phyloP scores from a whole-genome alignment of 2,113 vertebrate species.

The Alexandromys fortis region DNA sequence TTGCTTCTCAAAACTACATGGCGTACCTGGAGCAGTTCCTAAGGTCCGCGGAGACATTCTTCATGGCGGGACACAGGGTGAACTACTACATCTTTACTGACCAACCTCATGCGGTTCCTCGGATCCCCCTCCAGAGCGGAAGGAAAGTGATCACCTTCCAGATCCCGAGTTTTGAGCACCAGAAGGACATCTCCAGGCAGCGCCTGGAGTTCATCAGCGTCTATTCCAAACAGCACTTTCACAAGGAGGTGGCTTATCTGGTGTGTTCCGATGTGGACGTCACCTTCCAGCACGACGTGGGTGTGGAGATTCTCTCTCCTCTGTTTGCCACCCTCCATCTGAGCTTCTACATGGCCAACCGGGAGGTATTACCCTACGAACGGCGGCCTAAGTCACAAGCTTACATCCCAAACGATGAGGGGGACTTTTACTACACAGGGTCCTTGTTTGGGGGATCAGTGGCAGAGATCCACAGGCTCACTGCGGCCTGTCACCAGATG shows the following conservation, averaged over 20 bases:
- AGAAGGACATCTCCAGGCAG: conserved; percentile 81
- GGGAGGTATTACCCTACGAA: conserved; percentile 69
- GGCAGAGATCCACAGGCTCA: conserved; percentile 72
- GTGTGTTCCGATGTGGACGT: conserved; percentile 84
- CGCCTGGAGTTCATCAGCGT: conserved; percentile 80
- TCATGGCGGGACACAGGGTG: conserved; percentile 84
- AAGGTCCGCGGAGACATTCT: conserved; percentile 82
- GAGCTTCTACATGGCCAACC: conserved; percentile 36
- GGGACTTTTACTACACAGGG: conserved; percentile 84
- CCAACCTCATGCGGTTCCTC: conserved; percentile 58
- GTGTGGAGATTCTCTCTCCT: conserved; percentile 77
- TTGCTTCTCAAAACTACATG: conserved; percentile 41
- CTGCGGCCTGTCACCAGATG: conserved; percentile 72
- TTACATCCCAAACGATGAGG: conserved; percentile 61
- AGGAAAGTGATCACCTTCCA: conserved; percentile 13
- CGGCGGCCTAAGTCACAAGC: conserved; percentile 68
- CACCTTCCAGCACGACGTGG: conserved; percentile 77
- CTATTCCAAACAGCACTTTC: conserved; percentile 64
- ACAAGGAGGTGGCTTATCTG: conserved; percentile 57
- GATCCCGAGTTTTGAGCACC: conserved; percentile 53
- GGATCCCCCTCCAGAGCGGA: conserved; percentile 27
- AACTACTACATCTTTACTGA: conserved; percentile 86
- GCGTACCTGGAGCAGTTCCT: conserved; percentile 82
- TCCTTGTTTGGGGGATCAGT: conserved; percentile 78
- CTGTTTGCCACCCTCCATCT: conserved; percentile 78